Conservation (phyloP, 2,797 vertebrate species). For the Sciaenops ocellatus region DNA sequence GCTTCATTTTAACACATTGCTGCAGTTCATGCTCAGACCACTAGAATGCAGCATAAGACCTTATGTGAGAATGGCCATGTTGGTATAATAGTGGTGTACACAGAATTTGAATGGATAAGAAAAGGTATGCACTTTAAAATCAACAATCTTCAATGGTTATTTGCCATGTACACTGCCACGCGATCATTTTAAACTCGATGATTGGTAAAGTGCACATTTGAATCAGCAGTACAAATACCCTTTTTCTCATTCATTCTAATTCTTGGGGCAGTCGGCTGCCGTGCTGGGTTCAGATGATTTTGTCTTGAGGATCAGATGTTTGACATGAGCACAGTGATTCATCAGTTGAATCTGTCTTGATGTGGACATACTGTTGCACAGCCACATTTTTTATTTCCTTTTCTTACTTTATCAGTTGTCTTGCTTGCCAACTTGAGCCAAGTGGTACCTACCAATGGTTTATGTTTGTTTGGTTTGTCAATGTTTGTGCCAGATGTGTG, state of each 20-base stretch:
- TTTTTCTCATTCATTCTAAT: constrained; percentile 45
- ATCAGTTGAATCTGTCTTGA: constrained; percentile 45
- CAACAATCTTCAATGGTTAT: constrained; percentile 44
- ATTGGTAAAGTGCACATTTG: not conserved
- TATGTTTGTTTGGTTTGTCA: constrained; percentile 23
- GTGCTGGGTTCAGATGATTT: not conserved
- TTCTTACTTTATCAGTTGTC: not conserved
- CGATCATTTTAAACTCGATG: not conserved
- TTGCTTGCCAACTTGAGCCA: constrained; percentile 27
- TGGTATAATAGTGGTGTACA: no score
- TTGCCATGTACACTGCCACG: constrained; percentile 45
- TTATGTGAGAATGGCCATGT: not conserved
- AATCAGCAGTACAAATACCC: not conserved
- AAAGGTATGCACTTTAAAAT: constrained; percentile 16
- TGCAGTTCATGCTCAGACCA: constrained; percentile 61
- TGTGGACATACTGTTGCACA: constrained; percentile 39
- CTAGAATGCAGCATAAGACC: constrained; percentile 62
- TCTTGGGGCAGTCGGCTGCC: not conserved
- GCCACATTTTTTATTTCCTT: not conserved
- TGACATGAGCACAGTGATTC: constrained; percentile 29
- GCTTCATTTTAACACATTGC: not conserved
- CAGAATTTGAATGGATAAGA: constrained; percentile 50
- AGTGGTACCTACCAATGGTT: not conserved
- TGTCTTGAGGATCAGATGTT: constrained; percentile 1
- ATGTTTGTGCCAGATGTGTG: constrained; percentile 24